Conservation (phyloP, 2,113 vertebrate species). For the Grammomys dolichurus region DNA sequence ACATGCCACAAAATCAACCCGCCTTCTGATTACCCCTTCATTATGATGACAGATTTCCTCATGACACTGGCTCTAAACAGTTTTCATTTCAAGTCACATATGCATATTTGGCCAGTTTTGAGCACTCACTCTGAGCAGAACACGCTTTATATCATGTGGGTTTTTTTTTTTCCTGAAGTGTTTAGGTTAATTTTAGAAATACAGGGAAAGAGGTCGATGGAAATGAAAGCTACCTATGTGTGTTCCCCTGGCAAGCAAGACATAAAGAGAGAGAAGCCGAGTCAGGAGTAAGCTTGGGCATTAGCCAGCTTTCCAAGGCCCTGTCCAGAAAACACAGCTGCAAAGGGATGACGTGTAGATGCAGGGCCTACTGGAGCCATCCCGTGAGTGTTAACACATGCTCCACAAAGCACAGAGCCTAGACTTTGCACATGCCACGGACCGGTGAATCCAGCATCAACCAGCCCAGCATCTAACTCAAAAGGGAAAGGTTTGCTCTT, state of each 20-base stretch:
- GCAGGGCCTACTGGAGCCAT: slow-evolving; percentile 49
- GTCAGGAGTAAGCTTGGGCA: slow-evolving; percentile 30
- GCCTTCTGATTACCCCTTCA: background rate
- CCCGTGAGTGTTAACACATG: slow-evolving; percentile 43
- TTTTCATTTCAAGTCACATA: background rate
- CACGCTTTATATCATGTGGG: background rate
- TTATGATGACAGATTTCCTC: background rate
- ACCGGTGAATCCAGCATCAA: background rate
- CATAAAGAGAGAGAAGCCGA: background rate
- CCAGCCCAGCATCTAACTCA: background rate
- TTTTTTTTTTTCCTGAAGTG: background rate
- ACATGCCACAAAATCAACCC: background rate
- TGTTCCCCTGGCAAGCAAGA: slow-evolving; percentile 49
- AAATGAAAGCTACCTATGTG: background rate
- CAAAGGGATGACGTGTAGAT: slow-evolving; percentile 17
- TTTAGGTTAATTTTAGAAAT: slow-evolving; percentile 55
- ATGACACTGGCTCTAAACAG: background rate
- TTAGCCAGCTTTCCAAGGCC: background rate
- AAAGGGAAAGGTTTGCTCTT: too few species aligned
- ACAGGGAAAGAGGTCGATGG: background rate
- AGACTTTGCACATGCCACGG: background rate
- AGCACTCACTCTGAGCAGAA: background rate
- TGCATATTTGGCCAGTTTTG: background rate
- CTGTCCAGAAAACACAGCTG: slow-evolving; percentile 77
- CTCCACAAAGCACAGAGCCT: background rate